These are phyloP conservation scores for Latheticus oryzae DNA, from an alignment of 2,888 invertebrate species.

Conservation along the genomic window DNA sequence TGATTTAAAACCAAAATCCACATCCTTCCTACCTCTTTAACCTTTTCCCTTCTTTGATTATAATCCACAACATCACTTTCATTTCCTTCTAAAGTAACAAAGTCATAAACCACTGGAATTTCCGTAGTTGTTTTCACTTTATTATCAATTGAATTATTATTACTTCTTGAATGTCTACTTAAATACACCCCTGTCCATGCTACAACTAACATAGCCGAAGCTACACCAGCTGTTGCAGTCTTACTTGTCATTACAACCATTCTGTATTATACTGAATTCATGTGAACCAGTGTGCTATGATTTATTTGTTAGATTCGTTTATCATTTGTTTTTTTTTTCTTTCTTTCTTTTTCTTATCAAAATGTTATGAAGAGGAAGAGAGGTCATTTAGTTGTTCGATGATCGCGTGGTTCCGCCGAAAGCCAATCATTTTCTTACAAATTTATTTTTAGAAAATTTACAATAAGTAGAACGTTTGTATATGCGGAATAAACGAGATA, in stretches of 20 bases:
- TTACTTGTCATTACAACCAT: slow-evolving; percentile 15
- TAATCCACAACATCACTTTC: slow-evolving; percentile 39
- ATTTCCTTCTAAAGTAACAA: slow-evolving; percentile 27
- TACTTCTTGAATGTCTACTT: slow-evolving; percentile 55
- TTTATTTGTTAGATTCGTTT: no score
- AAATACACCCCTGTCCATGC: slow-evolving; percentile 69
- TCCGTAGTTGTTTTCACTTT: slow-evolving; percentile 3
- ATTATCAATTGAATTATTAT: not conserved
- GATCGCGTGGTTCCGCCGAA: slow-evolving; percentile 51
- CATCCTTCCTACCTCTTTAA: slow-evolving; percentile 64
- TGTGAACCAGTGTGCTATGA: slow-evolving; percentile 34
- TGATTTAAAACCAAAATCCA: no score
- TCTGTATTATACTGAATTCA: slow-evolving; percentile 10
- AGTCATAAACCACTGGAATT: slow-evolving; percentile 27
- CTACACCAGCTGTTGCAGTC: slow-evolving; percentile 61
- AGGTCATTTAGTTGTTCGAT: slow-evolving; percentile 37
- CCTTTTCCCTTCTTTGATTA: slow-evolving; percentile 62
- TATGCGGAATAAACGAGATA: slow-evolving; percentile 1
- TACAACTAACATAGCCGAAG: slow-evolving; percentile 67
- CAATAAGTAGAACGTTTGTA: not conserved
- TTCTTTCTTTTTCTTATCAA: slow-evolving; percentile 16
- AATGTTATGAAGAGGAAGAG: slow-evolving; percentile 31
- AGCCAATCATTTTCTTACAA: slow-evolving; percentile 47
- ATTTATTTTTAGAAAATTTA: not conserved
- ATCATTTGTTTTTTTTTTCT: no score